Evolutionary conservation across 1,140 invertebrate genomes (phyloP).

Genomic region (Drosophila bocki): DNA sequence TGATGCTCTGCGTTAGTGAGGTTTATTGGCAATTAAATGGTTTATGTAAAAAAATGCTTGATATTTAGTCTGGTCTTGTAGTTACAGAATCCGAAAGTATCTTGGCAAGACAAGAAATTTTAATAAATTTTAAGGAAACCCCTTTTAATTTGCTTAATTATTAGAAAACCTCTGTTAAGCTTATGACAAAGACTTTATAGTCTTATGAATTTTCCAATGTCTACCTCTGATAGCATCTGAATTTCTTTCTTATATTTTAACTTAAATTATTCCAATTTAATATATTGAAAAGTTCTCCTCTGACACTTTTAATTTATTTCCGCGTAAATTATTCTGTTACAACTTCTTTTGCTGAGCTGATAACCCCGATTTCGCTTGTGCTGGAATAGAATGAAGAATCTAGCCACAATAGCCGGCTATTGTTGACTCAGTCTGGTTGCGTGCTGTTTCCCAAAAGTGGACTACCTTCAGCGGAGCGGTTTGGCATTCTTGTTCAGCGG

Average conservation of each 20-base stretch:
- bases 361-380: slow-evolving; percentile 29
- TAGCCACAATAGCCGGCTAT: slow-evolving; percentile 50
- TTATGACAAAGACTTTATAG: too few species aligned
- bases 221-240: neutral
- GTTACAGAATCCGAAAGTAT: too few species aligned
- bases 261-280: neutral
- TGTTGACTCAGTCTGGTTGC: slow-evolving; percentile 62
- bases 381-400: slow-evolving; percentile 17
- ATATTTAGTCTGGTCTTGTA: neutral
- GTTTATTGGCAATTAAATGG: slow-evolving; percentile 5
- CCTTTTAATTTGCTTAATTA: too few species aligned
- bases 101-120: too few species aligned
- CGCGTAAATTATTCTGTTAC: neutral
- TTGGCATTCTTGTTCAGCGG: slow-evolving; percentile 70
- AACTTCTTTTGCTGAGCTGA: slow-evolving; percentile 8
- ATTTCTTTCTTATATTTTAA: neutral
- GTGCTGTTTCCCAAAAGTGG: slow-evolving; percentile 65
- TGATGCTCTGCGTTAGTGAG: slow-evolving; percentile 23
- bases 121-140: too few species aligned
- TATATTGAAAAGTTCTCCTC: too few species aligned
- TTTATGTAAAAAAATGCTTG: neutral
- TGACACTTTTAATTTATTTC: slow-evolving; percentile 3
- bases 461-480: slow-evolving; percentile 67
- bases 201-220: too few species aligned
- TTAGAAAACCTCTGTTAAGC: too few species aligned